Conservation (phyloP, 53 echinoderm and acorn worm genomes). For the Arbacia lixula region DNA sequence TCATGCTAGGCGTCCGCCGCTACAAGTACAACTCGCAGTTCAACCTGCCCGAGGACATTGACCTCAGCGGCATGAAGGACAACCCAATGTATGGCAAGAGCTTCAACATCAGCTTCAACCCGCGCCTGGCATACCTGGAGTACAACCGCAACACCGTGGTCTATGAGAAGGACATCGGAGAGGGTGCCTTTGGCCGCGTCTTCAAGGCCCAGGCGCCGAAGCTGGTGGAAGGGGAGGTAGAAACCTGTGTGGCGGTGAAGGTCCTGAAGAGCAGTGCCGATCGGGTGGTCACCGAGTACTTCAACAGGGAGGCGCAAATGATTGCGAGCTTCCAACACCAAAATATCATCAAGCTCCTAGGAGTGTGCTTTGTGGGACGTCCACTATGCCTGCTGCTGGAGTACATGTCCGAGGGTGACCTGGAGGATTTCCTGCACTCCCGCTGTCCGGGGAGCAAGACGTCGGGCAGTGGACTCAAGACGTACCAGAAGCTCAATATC, state of each 20-base stretch:
- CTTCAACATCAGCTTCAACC: constrained; percentile 86
- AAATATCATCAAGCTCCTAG: constrained; percentile 86
- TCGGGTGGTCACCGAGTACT: constrained; percentile 72
- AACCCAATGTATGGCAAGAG: constrained; percentile 94
- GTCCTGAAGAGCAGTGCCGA: constrained; percentile 87
- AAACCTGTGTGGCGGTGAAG: constrained; percentile 84
- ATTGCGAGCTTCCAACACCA: constrained; percentile 84
- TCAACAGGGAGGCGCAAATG: constrained; percentile 92
- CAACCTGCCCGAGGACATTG: constrained; percentile 43
- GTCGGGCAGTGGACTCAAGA: constrained; percentile 47
- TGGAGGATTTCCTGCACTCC: constrained; percentile 85
- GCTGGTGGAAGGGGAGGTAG: constrained; percentile 57
- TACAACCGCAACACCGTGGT: constrained; percentile 86
- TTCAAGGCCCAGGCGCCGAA: constrained; percentile 82
- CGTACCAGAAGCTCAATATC: constrained; percentile 68
- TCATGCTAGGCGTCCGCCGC: constrained; percentile 14
- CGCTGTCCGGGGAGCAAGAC: constrained; percentile 59
- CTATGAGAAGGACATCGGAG: constrained; percentile 89
- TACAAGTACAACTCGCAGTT: constrained; percentile 69
- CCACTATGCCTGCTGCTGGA: constrained; percentile 91
- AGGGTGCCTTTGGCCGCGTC: constrained; percentile 98
- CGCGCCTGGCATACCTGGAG: constrained; percentile 78
- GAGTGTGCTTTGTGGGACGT: constrained; percentile 88
- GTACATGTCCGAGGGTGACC: constrained; percentile 95
- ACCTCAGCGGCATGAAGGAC: constrained; percentile 64